Conservation (phyloP, 2,888 invertebrate genomes). For the Thecophora atra region DNA sequence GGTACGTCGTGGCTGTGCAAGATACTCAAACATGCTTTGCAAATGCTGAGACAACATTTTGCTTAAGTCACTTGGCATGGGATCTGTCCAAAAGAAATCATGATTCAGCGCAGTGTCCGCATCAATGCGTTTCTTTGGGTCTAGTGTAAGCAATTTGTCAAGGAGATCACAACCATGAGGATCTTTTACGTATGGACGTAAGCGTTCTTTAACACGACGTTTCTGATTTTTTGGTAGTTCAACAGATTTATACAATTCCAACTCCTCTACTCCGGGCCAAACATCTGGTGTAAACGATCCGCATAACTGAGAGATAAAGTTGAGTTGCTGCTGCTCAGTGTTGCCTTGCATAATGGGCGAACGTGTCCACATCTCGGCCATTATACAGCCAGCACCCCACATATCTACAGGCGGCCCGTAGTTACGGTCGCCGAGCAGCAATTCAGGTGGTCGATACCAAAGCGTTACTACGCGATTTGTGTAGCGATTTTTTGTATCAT, state of each 20-base stretch:
- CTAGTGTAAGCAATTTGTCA: conserved; percentile 89
- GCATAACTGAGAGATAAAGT: conserved; percentile 93
- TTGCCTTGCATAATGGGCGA: conserved; percentile 96
- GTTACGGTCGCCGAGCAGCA: conserved; percentile 80
- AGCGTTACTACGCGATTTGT: conserved; percentile 98
- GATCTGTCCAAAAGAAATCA: conserved; percentile 98
- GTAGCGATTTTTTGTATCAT: conserved; percentile 86
- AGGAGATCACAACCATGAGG: conserved; percentile 91
- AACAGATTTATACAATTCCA: conserved; percentile 89
- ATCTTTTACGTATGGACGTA: conserved; percentile 91
- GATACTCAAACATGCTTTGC: conserved; percentile 94
- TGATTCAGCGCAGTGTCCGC: conserved; percentile 95
- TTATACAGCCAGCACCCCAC: conserved; percentile 98
- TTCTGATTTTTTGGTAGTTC: conserved; percentile 88
- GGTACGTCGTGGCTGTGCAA: conserved; percentile 79
- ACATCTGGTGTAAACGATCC: conserved; percentile 92
- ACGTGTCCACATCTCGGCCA: conserved; percentile 99
- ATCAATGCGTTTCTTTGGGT: conserved; percentile 88
- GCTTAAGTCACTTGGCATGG: conserved; percentile 90
- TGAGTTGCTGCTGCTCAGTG: conserved; percentile 95
- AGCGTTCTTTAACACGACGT: conserved; percentile 82
- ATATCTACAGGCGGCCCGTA: conserved; percentile 98
- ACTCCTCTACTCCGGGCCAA: conserved; percentile 92
- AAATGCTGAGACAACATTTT: conserved; percentile 92
- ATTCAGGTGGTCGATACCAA: conserved; percentile 84